Conservation (phyloP, 2,113 vertebrate species). For the Triplophysa siluroides region DNA sequence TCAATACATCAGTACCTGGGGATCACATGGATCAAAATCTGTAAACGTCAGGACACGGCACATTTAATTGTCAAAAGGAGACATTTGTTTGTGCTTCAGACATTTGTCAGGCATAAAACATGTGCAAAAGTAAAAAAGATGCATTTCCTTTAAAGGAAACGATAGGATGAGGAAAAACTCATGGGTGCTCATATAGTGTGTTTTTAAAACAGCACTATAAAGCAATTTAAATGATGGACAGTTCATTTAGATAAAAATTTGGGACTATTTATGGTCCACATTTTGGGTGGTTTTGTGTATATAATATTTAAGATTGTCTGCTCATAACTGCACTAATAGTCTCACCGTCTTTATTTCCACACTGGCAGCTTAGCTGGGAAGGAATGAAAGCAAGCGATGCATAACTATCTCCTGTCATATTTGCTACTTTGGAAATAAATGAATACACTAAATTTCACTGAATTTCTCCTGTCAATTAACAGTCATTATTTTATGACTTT, state of each 20-base stretch:
- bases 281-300: not conserved
- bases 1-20: conserved; percentile 48
- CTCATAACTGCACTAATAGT: not conserved
- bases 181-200: too few species aligned
- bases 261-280: not conserved
- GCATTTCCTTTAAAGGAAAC: too few species aligned
- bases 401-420: not conserved
- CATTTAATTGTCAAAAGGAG: conserved; percentile 27
- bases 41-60: conserved; percentile 35
- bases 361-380: not conserved
- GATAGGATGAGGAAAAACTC: too few species aligned
- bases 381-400: not conserved
- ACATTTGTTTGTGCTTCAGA: not conserved
- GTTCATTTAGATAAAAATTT: not conserved
- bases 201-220: too few species aligned
- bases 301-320: not conserved
- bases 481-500: too few species aligned
- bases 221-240: not conserved
- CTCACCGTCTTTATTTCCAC: not conserved
- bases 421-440: too few species aligned
- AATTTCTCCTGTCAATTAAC: too few species aligned
- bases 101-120: not conserved
- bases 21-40: conserved; percentile 47
- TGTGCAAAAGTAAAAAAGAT: too few species aligned
- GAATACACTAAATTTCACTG: too few species aligned